A percentile compares a stretch with the other conserved stretches of the same genome.
Evolutionary conservation across 2,888 invertebrate genomes (phyloP).

Genomic region (Pyralis farinalis): DNA sequence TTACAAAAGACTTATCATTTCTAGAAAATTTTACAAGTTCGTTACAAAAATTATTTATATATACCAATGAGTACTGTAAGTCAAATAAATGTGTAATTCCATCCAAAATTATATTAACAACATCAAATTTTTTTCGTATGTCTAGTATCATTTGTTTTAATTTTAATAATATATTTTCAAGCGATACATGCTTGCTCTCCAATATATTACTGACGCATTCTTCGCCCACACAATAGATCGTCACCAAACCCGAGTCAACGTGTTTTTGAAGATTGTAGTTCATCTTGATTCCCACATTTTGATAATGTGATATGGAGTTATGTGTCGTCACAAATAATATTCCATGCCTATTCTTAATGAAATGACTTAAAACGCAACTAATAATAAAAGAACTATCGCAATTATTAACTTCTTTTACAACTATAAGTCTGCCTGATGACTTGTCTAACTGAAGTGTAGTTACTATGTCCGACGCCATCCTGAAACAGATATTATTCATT

Average conservation of each 20-base stretch:
- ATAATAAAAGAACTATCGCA: constrained; percentile 88
- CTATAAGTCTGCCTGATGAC: constrained; percentile 77
- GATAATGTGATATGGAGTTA: constrained; percentile 86
- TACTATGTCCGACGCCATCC: constrained; percentile 83
- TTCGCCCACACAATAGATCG: constrained; percentile 51
- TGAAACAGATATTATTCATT: constrained; percentile 34
- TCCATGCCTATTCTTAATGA: constrained; percentile 80
- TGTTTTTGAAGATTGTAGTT: constrained; percentile 84
- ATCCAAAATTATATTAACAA: constrained; percentile 84
- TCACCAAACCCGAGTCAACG: constrained; percentile 51
- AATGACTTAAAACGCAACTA: constrained; percentile 84
- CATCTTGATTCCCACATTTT: constrained; percentile 86
- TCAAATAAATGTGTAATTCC: constrained; percentile 87
- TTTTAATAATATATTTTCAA: constrained; percentile 57
- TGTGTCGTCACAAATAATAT: constrained; percentile 85
- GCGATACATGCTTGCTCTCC: constrained; percentile 35
- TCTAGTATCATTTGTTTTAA: constrained; percentile 56
- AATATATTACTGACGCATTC: constrained; percentile 39
- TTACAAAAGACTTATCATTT: constrained; percentile 54
- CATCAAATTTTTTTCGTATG: constrained; percentile 48
- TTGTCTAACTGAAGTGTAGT: constrained; percentile 84
- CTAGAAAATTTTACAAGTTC: constrained; percentile 57
- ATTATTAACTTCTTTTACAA: constrained; percentile 85
- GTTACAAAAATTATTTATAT: constrained; percentile 74
- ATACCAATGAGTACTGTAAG: constrained; percentile 76